phyloP scores from a whole-genome alignment of 2,113 vertebrate genomes.

The Embiotoca jacksoni region DNA sequence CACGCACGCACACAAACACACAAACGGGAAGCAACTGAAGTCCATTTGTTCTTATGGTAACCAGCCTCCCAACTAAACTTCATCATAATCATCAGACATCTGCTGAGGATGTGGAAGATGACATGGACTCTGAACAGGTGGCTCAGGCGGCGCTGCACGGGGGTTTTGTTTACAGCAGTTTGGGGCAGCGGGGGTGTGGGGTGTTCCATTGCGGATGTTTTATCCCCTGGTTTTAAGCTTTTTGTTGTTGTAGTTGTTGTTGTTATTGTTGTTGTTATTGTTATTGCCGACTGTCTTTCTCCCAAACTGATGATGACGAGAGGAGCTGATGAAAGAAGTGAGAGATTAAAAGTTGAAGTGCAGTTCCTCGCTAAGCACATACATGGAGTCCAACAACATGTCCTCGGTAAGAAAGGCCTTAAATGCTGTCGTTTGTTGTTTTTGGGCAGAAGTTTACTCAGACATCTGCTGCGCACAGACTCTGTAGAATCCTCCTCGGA shows the following conservation, averaged over 20 bases:
- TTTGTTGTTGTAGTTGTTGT: not conserved
- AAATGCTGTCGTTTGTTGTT: not conserved
- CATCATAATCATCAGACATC: constrained; percentile 8
- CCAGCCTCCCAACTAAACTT: constrained; percentile 17
- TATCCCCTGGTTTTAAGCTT: constrained; percentile 11
- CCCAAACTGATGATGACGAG: not conserved
- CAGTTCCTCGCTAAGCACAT: constrained; percentile 1
- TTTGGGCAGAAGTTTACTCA: constrained; percentile 5
- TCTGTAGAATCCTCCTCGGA: constrained; percentile 27
- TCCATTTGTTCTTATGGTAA: constrained; percentile 3
- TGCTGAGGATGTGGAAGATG: constrained; percentile 28
- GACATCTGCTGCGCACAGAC: constrained; percentile 24
- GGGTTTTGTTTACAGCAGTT: constrained; percentile 62
- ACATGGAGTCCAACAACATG: not conserved
- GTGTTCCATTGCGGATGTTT: constrained; percentile 37
- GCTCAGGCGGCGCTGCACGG: constrained; percentile 7
- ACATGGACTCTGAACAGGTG: constrained; percentile 23
- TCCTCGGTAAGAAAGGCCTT: constrained; percentile 35
- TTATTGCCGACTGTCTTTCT: constrained; percentile 28
- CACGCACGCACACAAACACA: not conserved
- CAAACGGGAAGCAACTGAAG: not conserved
- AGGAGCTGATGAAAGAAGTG: constrained; percentile 17
- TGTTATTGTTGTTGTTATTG: not conserved
- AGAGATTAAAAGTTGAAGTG: constrained; percentile 25
- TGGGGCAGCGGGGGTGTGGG: not conserved